Evolutionary conservation across 2,888 invertebrate species (phyloP).

Genomic region (Formica aserva): DNA sequence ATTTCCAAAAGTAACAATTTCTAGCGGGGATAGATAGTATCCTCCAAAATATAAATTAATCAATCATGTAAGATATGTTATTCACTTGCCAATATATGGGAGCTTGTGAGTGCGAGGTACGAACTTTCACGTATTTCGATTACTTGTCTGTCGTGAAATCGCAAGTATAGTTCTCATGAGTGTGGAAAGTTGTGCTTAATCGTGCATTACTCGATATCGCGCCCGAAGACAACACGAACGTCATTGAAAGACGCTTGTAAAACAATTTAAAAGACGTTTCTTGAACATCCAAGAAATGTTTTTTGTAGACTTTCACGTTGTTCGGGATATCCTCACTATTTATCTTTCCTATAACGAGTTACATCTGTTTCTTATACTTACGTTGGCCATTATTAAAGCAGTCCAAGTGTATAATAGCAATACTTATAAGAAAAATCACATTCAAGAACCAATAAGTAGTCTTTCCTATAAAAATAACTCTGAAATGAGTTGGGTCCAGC

Average conservation of each 20-base stretch:
- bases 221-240: not conserved
- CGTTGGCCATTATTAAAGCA: slow-evolving; percentile 66
- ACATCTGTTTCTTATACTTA: slow-evolving; percentile 50
- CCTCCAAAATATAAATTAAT: slow-evolving; percentile 23
- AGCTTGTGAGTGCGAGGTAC: slow-evolving; percentile 15
- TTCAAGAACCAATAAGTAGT: slow-evolving; percentile 68
- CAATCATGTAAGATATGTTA: slow-evolving; percentile 35
- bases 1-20: slow-evolving; percentile 55
- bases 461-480: slow-evolving; percentile 81
- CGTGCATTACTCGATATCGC: slow-evolving; percentile 8
- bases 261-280: not conserved
- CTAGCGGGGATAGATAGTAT: not conserved
- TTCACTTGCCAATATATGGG: slow-evolving; percentile 29
- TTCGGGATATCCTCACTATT: not conserved
- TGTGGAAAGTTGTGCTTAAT: slow-evolving; percentile 24
- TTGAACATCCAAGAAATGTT: not conserved
- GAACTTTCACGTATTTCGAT: slow-evolving; percentile 32
- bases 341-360: slow-evolving; percentile 30
- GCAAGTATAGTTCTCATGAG: slow-evolving; percentile 21
- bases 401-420: slow-evolving; percentile 57
- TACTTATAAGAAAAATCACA: slow-evolving; percentile 63
- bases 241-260: not conserved
- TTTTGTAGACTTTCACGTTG: not conserved
- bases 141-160: slow-evolving; percentile 7
- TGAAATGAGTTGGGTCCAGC: slow-evolving; percentile 77